A percentile compares a stretch with the other conserved stretches of the same genome.
These are phyloP conservation scores for Drosophila nasuta DNA, from an alignment of 1,140 invertebrate genomes.

Conservation along the genomic window DNA sequence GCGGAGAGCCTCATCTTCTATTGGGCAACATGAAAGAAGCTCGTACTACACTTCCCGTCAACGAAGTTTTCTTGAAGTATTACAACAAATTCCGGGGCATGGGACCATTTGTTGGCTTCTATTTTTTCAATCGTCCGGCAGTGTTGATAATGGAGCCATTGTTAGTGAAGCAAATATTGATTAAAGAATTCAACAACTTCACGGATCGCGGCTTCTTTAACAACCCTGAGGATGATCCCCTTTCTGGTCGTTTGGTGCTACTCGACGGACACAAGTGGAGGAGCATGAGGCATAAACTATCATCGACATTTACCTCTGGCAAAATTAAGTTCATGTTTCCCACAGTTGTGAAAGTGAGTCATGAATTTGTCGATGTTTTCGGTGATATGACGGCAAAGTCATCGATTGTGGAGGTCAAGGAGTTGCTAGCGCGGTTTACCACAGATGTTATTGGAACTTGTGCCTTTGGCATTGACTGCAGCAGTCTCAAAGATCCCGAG, in stretches of 20 bases:
- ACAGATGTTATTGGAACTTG: constrained; percentile 86
- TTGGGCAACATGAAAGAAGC: constrained; percentile 68
- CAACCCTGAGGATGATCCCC: constrained; percentile 85
- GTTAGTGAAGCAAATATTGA: constrained; percentile 87
- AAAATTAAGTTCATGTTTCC: constrained; percentile 87
- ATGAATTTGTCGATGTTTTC: constrained; percentile 51
- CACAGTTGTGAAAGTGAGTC: constrained; percentile 63
- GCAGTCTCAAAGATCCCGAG: constrained; percentile 85
- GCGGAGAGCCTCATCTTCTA: constrained; percentile 66
- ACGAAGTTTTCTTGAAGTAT: constrained; percentile 47
- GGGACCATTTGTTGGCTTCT: constrained; percentile 80
- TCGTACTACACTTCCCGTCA: neutral
- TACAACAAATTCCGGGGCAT: constrained; percentile 74
- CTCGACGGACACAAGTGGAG: constrained; percentile 86
- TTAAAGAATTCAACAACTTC: constrained; percentile 87
- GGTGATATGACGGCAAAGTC: constrained; percentile 11
- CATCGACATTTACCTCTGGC: constrained; percentile 86
- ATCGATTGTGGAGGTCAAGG: constrained; percentile 54
- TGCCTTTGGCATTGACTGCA: constrained; percentile 88
- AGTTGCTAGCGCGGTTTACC: constrained; percentile 70
- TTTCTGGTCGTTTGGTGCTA: constrained; percentile 84
- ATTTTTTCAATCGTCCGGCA: constrained; percentile 84
- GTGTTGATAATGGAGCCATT: constrained; percentile 86
- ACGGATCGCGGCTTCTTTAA: constrained; percentile 85
- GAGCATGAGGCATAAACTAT: constrained; percentile 85